These are phyloP conservation scores for Amphipyra tragopoginis DNA, from an alignment of 2,888 invertebrate genomes.

Conservation along the genomic window DNA sequence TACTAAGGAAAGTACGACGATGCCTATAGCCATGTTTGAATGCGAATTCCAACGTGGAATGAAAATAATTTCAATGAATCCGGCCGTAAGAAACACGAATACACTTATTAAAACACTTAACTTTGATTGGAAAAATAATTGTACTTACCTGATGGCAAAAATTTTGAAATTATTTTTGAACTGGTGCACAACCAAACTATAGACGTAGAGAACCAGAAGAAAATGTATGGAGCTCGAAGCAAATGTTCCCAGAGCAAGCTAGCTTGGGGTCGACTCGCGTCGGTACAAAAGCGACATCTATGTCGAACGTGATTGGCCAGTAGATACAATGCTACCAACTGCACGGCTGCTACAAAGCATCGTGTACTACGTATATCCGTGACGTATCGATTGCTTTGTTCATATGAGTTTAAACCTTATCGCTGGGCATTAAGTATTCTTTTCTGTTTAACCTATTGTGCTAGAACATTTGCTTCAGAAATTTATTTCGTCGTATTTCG, in stretches of 20 bases:
- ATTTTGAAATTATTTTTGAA: constrained; percentile 90
- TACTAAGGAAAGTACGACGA: constrained; percentile 87
- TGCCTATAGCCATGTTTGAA: constrained; percentile 89
- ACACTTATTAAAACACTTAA: constrained; percentile 76
- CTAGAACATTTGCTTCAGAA: constrained; percentile 84
- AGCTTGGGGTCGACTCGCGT: constrained; percentile 88
- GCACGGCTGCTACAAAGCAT: constrained; percentile 66
- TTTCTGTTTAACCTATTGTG: constrained; percentile 53
- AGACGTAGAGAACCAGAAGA: constrained; percentile 90
- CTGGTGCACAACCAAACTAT: constrained; percentile 90
- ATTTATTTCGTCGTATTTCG: constrained; percentile 75
- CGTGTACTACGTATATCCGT: constrained; percentile 89
- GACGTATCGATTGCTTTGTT: constrained; percentile 65
- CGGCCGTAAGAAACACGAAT: constrained; percentile 72
- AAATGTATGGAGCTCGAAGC: constrained; percentile 90
- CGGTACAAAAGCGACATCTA: constrained; percentile 86
- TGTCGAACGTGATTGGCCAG: constrained; percentile 79
- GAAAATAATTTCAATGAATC: constrained; percentile 77
- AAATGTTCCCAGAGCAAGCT: constrained; percentile 88
- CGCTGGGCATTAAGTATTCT: accelerated
- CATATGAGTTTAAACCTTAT: constrained; percentile 67
- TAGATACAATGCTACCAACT: constrained; percentile 78
- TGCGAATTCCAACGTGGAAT: constrained; percentile 89
- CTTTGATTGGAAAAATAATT: constrained; percentile 80
- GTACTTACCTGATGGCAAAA: constrained; percentile 89